A percentile compares a stretch with the other conserved stretches of the same genome.
These are phyloP conservation scores for Anabas testudineus DNA, from an alignment of 2,797 vertebrate species.

Conservation along the genomic window DNA sequence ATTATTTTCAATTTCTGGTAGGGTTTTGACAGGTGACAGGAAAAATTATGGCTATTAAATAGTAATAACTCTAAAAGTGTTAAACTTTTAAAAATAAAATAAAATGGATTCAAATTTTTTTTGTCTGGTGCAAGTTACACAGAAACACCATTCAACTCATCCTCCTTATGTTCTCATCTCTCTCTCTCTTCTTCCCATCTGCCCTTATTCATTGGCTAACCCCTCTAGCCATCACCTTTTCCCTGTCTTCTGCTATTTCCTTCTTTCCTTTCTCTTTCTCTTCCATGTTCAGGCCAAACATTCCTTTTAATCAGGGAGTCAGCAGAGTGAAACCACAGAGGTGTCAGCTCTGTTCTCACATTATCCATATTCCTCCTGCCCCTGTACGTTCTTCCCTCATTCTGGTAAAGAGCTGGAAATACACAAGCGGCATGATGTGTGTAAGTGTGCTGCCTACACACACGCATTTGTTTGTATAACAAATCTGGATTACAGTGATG, in stretches of 20 bases:
- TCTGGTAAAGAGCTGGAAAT: slow-evolving; percentile 58
- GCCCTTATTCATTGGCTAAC: slow-evolving; percentile 19
- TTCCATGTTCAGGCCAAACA: slow-evolving; percentile 36
- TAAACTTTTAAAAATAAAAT: slow-evolving; percentile 16
- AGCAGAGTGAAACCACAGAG: slow-evolving; percentile 60
- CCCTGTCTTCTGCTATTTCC: slow-evolving; percentile 3
- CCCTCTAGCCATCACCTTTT: slow-evolving; percentile 9
- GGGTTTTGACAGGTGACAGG: slow-evolving; percentile 27
- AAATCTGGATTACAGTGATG: slow-evolving; percentile 41
- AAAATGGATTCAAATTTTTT: background rate
- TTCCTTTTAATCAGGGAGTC: slow-evolving; percentile 70
- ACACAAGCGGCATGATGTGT: background rate
- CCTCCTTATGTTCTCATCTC: background rate
- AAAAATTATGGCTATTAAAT: slow-evolving; percentile 2
- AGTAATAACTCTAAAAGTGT: background rate
- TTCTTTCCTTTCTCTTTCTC: slow-evolving; percentile 7
- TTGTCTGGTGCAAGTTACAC: background rate
- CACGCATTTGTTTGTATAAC: slow-evolving; percentile 48
- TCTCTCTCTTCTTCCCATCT: slow-evolving; percentile 9
- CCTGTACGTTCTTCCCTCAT: slow-evolving; percentile 30
- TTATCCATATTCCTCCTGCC: slow-evolving; percentile 50
- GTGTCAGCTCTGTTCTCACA: slow-evolving; percentile 65
- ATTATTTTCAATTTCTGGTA: slow-evolving; percentile 8
- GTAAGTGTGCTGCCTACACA: slow-evolving; percentile 14
- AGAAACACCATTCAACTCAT: background rate